These are phyloP conservation scores for Pyrochroa serraticornis DNA, from an alignment of 2,888 invertebrate species.

Conservation along the genomic window DNA sequence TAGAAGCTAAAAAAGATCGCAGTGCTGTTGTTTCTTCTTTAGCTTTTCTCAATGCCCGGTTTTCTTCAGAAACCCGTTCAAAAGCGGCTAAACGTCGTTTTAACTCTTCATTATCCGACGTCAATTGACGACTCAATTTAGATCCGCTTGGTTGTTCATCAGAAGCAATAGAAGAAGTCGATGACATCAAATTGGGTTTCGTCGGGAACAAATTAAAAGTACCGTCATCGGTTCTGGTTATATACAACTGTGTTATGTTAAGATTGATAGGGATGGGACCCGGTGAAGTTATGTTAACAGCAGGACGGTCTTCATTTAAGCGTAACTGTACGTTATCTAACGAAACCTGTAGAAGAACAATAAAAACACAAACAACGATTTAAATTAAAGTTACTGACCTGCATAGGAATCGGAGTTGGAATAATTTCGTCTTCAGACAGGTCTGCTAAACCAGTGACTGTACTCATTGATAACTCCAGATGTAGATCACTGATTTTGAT, in stretches of 20 bases:
- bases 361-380: slow-evolving; percentile 6
- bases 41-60: slow-evolving; percentile 58
- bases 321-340: slow-evolving; percentile 78
- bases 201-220: slow-evolving; percentile 75
- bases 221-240: slow-evolving; percentile 76
- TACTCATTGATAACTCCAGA: slow-evolving; percentile 79
- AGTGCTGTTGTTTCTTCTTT: slow-evolving; percentile 68
- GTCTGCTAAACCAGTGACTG: slow-evolving; percentile 80
- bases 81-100: slow-evolving; percentile 65
- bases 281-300: slow-evolving; percentile 80
- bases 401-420: slow-evolving; percentile 79
- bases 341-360: slow-evolving; percentile 67
- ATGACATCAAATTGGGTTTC: slow-evolving; percentile 29
- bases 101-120: slow-evolving; percentile 69
- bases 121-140: slow-evolving; percentile 57
- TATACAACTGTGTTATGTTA: slow-evolving; percentile 70
- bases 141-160: slow-evolving; percentile 27
- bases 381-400: slow-evolving; percentile 61
- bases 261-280: slow-evolving; percentile 81
- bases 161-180: slow-evolving; percentile 34
- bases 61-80: slow-evolving; percentile 66
- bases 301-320: slow-evolving; percentile 83
- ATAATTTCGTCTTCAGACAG: slow-evolving; percentile 87
- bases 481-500: slow-evolving; percentile 70
- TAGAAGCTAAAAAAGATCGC: slow-evolving; percentile 66